Evolutionary conservation across 2,797 vertebrate species (phyloP), one percentile per base, ranked within the genome.

Genomic region (Rhinatrema bivittatum): DNA sequence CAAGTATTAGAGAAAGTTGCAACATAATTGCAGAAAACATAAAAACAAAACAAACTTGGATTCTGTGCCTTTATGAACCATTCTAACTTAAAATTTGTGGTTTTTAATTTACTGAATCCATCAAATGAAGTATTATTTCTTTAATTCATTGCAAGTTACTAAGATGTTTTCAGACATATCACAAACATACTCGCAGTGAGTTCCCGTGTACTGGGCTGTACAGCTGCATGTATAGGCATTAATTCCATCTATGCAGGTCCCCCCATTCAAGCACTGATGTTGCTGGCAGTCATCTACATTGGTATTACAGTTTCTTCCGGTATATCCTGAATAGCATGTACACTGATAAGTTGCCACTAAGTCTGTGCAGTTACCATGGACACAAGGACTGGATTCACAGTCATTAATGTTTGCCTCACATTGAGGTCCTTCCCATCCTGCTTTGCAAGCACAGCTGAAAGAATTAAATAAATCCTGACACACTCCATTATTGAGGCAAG

Each of bases 381-480:
- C 35, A 2, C 95, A 99, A 2, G 90, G 92, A 29, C 15, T 32
- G 1, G 85, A 68, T 16, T 59, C 60, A 26, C 95, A 98, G 15
- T 96, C 90, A 2, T 97, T 75, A 0, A 78, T 48, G 27, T 86
- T 70, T 1, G 17, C 5, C 56, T 91, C 77, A 11, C 95, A 99
- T 23, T 62, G 65, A 5, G 7, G 42, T 1, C 94, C 95, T 3
- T 66, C 85, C 93, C 93, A 95, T 25, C 90, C 91, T 0, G 71
- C 34, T 0, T 36, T 10, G 46, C 95, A 98, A 60, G 63, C 51
- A 20, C 95, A 98, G 65, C 67, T 51, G 43, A 90, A 89, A 40
- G 80, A 43, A 11, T 94, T 68, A 51, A 98, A 99, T 29, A 90
- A 78, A 56, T 99, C 95, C 25, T 60, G 42, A 23, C 95, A 99